Evolutionary conservation across 2,888 invertebrate genomes (phyloP), one percentile per base, ranked within the genome.

Genomic region (Mythimna loreyi): DNA sequence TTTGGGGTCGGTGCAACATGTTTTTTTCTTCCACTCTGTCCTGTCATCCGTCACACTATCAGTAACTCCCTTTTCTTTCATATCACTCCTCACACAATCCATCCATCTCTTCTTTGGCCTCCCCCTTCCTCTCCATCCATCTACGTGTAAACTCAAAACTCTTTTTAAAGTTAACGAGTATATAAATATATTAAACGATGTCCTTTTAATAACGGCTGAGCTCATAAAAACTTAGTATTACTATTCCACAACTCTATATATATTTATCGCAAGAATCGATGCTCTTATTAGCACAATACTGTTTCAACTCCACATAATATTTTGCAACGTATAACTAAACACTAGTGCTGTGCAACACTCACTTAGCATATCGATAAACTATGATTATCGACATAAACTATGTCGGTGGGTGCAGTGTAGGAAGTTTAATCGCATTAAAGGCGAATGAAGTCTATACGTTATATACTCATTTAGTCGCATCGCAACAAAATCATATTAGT

Each of bases 401-500:
- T 76, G 66, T 68, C 68, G 75, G 64, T 66, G 53, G 57, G 60
- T 74, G 60, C 70, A 64, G 67, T 64, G 64, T 62, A 66, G 65
- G 60, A 63, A 61, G 68, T 77, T 74, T 85, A 85, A 86, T 86
- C 85, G 85, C 75, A 84, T 83, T 82, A 84, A 80, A 77, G 30
- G 70, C 63, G 55, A 73, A 82, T 81, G 53, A 78, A 80, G 76
- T 77, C 64, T 73, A 80, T 76, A 67, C 66, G 57, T 82, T 78
- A 76, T 74, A 76, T 77, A 73, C 71, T 70, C 67, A 64, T 65
- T 68, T 58, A 74, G 43, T 16, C 56, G 28, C 69, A 67, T 77
- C 73, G 73, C 73, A 80, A 84, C 80, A 71, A 80, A 84, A 83
- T 83, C 84, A 85, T 84, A 86, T 87, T 79, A 80, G 74, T 80